These are phyloP conservation scores for Diacarnus erythraeanus DNA, from an alignment of 37 sponge, comb jelly and placozoan genomes.

Conservation along the genomic window DNA sequence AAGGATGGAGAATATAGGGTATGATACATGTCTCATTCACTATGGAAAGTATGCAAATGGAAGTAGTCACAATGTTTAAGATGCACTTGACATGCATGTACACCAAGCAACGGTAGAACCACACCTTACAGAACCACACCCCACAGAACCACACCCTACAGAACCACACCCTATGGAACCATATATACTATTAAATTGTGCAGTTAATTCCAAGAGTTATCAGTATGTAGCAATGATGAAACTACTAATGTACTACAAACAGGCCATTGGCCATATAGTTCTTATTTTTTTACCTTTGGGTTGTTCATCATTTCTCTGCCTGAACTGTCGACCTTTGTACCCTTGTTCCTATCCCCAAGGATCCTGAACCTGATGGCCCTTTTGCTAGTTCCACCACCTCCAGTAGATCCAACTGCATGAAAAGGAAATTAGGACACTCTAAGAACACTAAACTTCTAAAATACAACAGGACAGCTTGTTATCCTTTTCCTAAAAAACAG, in stretches of 20 bases:
- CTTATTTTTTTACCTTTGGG: constrained; percentile 11
- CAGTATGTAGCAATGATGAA: too few relatives aligned
- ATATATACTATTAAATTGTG: too few relatives aligned
- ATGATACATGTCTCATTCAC: too few relatives aligned
- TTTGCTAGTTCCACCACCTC: not conserved
- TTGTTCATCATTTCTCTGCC: constrained; percentile 34
- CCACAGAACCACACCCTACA: not conserved
- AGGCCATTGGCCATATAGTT: too few relatives aligned
- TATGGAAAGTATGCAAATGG: constrained; percentile 1
- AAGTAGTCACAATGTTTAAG: too few relatives aligned
- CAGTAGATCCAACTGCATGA: too few relatives aligned
- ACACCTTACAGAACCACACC: not conserved
- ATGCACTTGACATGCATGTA: not conserved
- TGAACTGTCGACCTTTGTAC: not conserved
- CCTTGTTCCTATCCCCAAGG: not conserved
- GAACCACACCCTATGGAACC: not conserved
- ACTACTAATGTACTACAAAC: too few relatives aligned
- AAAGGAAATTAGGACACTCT: too few relatives aligned
- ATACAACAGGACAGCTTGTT: too few relatives aligned
- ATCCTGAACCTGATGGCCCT: not conserved
- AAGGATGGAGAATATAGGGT: not conserved
- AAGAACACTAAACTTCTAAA: too few relatives aligned
- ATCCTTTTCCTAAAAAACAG: too few relatives aligned
- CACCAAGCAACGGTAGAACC: not conserved
- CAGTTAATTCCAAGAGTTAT: too few relatives aligned